These are phyloP conservation scores for Stichodactyla mertensii DNA, from an alignment of 64 coral and sea anemone genomes.

Conservation along the genomic window DNA sequence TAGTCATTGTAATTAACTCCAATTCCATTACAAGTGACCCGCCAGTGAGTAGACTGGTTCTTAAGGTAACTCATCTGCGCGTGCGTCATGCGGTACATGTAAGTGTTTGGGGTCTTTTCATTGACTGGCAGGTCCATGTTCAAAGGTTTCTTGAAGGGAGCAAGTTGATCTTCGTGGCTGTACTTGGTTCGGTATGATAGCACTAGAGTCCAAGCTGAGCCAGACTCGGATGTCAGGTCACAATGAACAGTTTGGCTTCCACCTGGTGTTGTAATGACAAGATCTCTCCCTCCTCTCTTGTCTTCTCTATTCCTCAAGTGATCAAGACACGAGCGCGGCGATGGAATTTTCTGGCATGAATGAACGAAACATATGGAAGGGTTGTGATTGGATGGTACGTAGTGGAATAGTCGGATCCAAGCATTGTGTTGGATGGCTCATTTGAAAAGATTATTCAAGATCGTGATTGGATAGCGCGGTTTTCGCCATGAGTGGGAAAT, in stretches of 20 bases:
- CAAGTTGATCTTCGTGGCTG: background rate
- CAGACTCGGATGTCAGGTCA: conserved; percentile 34
- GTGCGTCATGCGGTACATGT: conserved; percentile 34
- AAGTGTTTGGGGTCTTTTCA: conserved; percentile 24
- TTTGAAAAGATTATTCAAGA: too few species aligned
- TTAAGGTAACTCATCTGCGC: conserved; percentile 20
- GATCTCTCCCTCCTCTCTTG: background rate
- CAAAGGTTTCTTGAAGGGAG: conserved; percentile 9
- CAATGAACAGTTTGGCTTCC: conserved; percentile 17
- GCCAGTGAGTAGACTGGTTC: conserved; percentile 1
- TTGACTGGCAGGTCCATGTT: conserved; percentile 30
- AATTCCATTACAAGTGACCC: conserved; percentile 30
- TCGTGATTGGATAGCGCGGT: too few species aligned
- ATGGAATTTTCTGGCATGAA: background rate
- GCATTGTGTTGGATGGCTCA: too few species aligned
- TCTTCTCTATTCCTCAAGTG: conserved; percentile 1
- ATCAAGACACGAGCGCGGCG: conserved; percentile 18
- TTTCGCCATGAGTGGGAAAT: too few species aligned
- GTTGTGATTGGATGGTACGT: too few species aligned
- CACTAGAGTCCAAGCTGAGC: conserved; percentile 36
- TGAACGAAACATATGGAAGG: too few species aligned
- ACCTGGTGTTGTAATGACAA: background rate
- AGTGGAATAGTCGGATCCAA: too few species aligned
- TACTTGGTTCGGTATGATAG: background rate
- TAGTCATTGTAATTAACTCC: conserved; percentile 29